Conservation (phyloP, 2,113 vertebrate genomes). For the Python bivittatus region DNA sequence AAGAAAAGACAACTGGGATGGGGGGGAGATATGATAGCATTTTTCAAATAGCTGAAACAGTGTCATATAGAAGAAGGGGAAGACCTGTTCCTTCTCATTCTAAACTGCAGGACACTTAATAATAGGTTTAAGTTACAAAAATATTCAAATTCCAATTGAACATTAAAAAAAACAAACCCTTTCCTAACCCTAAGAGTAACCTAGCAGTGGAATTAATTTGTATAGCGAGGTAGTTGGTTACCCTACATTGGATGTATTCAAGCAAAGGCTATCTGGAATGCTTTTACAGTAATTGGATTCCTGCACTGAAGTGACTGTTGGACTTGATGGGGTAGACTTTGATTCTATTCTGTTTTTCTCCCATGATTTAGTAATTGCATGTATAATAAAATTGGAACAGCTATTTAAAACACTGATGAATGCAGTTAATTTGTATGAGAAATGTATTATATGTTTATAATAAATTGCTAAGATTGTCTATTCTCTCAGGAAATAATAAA, state of each 20-base stretch:
- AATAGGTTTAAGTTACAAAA: neutral
- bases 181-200: neutral
- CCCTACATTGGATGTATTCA: neutral
- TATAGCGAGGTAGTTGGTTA: neutral
- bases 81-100: too few species aligned
- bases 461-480: neutral
- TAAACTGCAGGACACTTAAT: neutral
- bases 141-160: too few species aligned
- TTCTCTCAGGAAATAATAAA: neutral
- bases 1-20: neutral
- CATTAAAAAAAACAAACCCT: neutral
- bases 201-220: neutral
- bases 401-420: neutral
- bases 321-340: neutral
- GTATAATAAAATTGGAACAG: neutral
- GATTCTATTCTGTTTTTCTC: neutral
- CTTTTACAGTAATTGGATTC: neutral
- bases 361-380: neutral
- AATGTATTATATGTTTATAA: neutral
- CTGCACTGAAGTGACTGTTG: neutral
- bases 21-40: neutral
- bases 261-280: neutral
- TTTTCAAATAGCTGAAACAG: neutral
- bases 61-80: neutral
- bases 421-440: neutral